A percentile compares a stretch with the other conserved stretches of the same genome.
Evolutionary conservation across 2,797 vertebrate species (phyloP).

Genomic region (Anguilla anguilla): DNA sequence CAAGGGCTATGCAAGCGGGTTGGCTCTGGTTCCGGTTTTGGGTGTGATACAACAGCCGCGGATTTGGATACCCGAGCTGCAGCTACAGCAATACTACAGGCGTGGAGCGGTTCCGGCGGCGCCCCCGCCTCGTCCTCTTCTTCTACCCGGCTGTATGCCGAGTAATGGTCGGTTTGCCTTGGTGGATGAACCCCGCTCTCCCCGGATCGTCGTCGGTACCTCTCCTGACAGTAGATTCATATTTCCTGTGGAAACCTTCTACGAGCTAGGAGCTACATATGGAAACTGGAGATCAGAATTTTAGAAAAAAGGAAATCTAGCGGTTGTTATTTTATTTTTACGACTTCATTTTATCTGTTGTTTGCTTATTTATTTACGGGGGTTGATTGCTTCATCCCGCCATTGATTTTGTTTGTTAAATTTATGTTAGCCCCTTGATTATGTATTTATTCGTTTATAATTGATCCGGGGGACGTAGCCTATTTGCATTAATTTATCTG

Average conservation of each 20-base stretch:
- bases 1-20: slow-evolving; percentile 69
- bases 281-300: slow-evolving; percentile 82
- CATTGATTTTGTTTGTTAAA: slow-evolving; percentile 56
- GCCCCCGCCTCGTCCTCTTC: slow-evolving; percentile 62
- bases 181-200: slow-evolving; percentile 69
- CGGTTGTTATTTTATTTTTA: slow-evolving; percentile 47
- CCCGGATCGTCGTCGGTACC: slow-evolving; percentile 71
- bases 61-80: slow-evolving; percentile 65
- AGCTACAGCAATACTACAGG: slow-evolving; percentile 46
- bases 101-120: slow-evolving; percentile 59
- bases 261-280: slow-evolving; percentile 77
- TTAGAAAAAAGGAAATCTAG: slow-evolving; percentile 77
- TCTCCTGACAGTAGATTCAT: slow-evolving; percentile 68
- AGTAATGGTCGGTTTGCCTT: slow-evolving; percentile 74
- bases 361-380: slow-evolving; percentile 52
- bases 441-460: slow-evolving; percentile 41
- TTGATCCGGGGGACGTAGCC: slow-evolving; percentile 37
- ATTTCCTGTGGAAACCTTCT: slow-evolving; percentile 74
- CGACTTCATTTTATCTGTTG: slow-evolving; percentile 33
- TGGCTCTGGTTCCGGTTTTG: slow-evolving; percentile 47
- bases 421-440: slow-evolving; percentile 39
- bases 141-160: slow-evolving; percentile 70
- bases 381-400: slow-evolving; percentile 58
- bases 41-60: slow-evolving; percentile 66
- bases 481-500: slow-evolving; percentile 25